Conservation (phyloP, 2,888 invertebrate genomes). For the Sycophila texana region DNA sequence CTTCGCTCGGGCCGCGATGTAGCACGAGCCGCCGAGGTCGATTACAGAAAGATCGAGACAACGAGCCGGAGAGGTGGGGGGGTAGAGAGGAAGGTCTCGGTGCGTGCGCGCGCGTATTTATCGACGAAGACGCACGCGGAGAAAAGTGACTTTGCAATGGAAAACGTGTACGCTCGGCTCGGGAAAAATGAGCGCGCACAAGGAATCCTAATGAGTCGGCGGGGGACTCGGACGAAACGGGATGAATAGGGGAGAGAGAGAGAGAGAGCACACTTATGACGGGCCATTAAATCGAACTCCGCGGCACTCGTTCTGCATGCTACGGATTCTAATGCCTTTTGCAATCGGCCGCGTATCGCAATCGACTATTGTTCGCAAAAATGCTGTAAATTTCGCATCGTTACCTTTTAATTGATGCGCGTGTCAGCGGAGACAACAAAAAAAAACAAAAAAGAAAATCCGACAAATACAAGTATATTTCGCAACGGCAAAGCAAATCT, state of each 20-base stretch:
- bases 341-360: background rate
- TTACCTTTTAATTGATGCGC: background rate
- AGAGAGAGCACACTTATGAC: background rate
- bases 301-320: background rate
- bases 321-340: constrained; percentile 9
- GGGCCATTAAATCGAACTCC: background rate
- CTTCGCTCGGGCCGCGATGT: background rate
- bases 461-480: background rate
- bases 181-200: constrained; percentile 6
- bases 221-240: background rate
- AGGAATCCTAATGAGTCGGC: constrained; percentile 8
- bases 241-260: background rate
- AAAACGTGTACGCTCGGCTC: background rate
- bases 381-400: background rate
- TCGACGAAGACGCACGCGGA: background rate
- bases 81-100: background rate
- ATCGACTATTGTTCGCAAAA: background rate
- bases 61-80: background rate
- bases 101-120: background rate
- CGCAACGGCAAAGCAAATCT: background rate
- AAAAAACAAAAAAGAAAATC: background rate
- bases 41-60: constrained; percentile 17
- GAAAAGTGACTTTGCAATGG: constrained; percentile 7
- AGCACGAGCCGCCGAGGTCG: constrained; percentile 21
- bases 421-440: background rate